A percentile compares a stretch with the other conserved stretches of the same genome.
These are phyloP conservation scores for Drymodes brunneopygia DNA, from an alignment of 2,113 vertebrate species.

Conservation along the genomic window DNA sequence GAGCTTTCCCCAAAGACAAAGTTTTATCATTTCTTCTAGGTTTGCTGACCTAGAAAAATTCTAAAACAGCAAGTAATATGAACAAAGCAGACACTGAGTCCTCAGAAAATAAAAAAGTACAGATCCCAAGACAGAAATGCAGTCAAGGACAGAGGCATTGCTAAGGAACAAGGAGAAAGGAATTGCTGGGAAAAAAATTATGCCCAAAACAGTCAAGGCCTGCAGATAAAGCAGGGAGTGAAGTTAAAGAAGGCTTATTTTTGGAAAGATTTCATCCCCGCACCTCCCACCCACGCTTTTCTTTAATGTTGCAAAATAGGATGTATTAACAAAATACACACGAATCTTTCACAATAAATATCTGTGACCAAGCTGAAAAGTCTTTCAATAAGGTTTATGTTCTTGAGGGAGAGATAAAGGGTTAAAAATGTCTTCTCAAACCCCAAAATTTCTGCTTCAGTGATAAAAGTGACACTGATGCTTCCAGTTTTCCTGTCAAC, in stretches of 20 bases:
- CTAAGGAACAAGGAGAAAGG: neutral
- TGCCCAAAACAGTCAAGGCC: neutral
- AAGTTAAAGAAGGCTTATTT: neutral
- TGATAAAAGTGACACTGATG: neutral
- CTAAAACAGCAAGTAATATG: neutral
- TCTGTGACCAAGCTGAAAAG: neutral
- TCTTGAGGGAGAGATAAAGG: neutral
- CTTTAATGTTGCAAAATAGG: neutral
- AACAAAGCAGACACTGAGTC: neutral
- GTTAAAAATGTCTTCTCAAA: neutral
- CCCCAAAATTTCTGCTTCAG: neutral
- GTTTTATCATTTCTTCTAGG: neutral
- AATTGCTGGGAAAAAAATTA: neutral
- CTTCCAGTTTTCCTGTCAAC: neutral
- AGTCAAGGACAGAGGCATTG: neutral
- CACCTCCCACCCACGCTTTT: rapidly evolving
- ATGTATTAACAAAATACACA: neutral
- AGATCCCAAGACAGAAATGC: neutral
- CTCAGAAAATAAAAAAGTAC: neutral
- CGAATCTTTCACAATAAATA: neutral
- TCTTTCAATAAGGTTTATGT: neutral
- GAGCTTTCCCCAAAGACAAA: neutral
- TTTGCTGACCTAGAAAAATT: conserved; percentile 19
- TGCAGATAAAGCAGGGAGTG: neutral
- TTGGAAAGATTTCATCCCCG: neutral